Evolutionary conservation across 2,888 invertebrate genomes (phyloP).

Genomic region (Ceramica pisi): DNA sequence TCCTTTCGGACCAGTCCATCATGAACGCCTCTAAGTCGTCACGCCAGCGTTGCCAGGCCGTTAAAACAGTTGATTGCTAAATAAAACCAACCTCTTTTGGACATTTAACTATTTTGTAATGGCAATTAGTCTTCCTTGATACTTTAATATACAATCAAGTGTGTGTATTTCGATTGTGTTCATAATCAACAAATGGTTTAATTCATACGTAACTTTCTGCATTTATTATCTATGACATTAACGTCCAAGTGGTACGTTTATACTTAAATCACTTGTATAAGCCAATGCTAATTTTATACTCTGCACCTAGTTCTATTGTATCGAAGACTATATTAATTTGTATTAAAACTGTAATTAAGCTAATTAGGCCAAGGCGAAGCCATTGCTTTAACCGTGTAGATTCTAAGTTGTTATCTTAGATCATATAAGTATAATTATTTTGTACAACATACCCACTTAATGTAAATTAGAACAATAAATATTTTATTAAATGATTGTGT

Average conservation of each 20-base stretch:
- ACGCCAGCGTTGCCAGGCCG: no score
- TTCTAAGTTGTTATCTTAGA: conserved; percentile 61
- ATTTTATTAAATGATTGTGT: conserved; percentile 57
- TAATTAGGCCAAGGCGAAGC: conserved; percentile 60
- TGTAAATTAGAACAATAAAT: conserved; percentile 68
- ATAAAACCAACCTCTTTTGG: background rate
- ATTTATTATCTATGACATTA: conserved; percentile 43
- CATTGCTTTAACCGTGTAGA: conserved; percentile 64
- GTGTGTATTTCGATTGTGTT: conserved; percentile 30
- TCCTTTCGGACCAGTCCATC: no score
- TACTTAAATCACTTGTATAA: conserved; percentile 38
- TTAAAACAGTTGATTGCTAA: background rate
- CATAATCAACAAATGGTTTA: conserved; percentile 16
- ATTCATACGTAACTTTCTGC: conserved; percentile 33
- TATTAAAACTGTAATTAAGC: conserved; percentile 36
- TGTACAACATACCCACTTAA: conserved; percentile 73
- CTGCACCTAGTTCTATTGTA: conserved; percentile 52
- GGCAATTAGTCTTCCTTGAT: background rate
- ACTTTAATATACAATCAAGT: background rate
- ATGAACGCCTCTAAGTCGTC: no score
- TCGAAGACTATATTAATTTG: conserved; percentile 45
- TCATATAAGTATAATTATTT: conserved; percentile 69
- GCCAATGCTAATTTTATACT: conserved; percentile 39
- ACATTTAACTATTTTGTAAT: background rate
- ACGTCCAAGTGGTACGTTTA: conserved; percentile 11